A percentile compares a stretch with the other conserved stretches of the same genome.
phyloP scores from a whole-genome alignment of 2,113 vertebrate genomes.

The Macquaria australasica region DNA sequence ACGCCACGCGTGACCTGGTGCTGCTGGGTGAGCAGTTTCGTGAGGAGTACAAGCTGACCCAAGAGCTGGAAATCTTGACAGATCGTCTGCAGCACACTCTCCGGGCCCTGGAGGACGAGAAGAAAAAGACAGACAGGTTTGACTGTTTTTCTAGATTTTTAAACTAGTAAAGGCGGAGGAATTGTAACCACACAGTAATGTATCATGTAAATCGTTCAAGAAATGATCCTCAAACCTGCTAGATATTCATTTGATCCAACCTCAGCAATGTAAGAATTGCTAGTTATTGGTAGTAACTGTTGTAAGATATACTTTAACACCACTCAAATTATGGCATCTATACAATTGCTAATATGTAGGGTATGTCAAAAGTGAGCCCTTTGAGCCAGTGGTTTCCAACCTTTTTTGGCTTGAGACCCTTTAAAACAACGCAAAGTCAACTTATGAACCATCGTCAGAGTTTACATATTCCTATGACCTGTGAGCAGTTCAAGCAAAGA shows the following conservation, averaged over 20 bases:
- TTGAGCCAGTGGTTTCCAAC: neutral
- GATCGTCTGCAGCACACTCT: conserved; percentile 97
- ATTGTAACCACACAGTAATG: neutral
- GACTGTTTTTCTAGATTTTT: neutral
- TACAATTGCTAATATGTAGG: neutral
- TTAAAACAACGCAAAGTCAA: too few species aligned
- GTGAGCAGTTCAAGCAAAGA: neutral
- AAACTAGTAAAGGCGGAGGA: neutral
- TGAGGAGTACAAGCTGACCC: conserved; percentile 98
- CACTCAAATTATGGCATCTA: neutral
- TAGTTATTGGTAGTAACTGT: too few species aligned
- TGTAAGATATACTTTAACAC: neutral
- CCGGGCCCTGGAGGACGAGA: conserved; percentile 96
- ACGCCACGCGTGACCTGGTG: conserved; percentile 97
- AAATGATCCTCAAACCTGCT: neutral
- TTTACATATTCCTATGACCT: too few species aligned
- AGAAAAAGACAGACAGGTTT: conserved; percentile 99
- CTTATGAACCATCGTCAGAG: neutral
- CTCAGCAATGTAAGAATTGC: neutral
- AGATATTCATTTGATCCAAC: neutral
- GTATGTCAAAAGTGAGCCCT: neutral
- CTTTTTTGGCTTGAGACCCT: neutral
- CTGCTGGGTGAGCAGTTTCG: conserved; percentile 97
- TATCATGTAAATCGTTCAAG: neutral
- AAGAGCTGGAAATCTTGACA: conserved; percentile 97